phyloP scores from a whole-genome alignment of 1,140 invertebrate species.

The Zaprionus kolodkinae region DNA sequence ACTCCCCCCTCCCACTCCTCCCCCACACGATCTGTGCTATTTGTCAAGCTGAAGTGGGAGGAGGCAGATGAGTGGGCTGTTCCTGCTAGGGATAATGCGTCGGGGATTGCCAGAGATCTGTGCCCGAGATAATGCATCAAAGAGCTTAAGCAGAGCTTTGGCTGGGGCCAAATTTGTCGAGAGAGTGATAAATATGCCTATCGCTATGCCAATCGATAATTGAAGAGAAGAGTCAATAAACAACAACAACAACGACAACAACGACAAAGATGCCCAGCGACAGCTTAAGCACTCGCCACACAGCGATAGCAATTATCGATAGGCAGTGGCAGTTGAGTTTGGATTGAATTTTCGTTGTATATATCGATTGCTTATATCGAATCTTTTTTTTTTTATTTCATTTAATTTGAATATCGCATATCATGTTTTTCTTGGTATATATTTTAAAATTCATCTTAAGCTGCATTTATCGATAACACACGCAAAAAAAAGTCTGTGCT shows the following conservation, averaged over 20 bases:
- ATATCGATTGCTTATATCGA: no score
- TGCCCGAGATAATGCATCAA: constrained; percentile 28
- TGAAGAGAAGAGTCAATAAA: background rate
- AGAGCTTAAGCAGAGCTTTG: constrained; percentile 24
- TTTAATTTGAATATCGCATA: no score
- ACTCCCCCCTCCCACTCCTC: background rate
- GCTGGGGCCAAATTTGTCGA: constrained; percentile 37
- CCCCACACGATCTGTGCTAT: background rate
- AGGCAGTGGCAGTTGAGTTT: background rate
- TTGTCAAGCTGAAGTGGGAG: constrained; percentile 1
- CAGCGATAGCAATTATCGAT: background rate
- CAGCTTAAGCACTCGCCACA: background rate
- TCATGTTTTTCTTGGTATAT: no score
- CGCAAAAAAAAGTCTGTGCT: background rate
- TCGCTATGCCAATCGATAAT: constrained; percentile 8
- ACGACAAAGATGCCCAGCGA: no score
- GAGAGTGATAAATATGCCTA: constrained; percentile 21
- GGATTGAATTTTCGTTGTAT: no score
- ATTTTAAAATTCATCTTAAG: no score
- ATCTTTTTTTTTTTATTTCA: no score
- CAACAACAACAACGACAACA: no score
- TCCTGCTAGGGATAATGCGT: background rate
- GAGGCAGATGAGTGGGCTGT: no score
- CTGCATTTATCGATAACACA: constrained; percentile 10
- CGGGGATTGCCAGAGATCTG: constrained; percentile 15